Base-by-base conservation (phyloP, 2,888 invertebrate genomes). In the Drosophila acutilabella region DNA sequence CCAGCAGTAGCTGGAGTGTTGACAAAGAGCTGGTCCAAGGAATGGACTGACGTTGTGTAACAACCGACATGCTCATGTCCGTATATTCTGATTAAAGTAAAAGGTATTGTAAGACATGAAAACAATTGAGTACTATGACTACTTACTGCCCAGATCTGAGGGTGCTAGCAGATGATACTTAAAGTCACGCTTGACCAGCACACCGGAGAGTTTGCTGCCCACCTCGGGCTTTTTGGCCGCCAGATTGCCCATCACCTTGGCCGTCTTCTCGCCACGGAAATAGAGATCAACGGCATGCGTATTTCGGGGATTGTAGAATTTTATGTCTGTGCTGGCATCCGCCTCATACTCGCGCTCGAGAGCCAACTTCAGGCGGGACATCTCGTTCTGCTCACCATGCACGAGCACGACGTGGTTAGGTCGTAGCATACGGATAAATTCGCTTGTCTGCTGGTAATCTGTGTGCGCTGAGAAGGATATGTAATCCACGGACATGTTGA, bases 391-490 rank as follows among this genome's bases (percentile, higher is more conserved):
- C 91, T 99, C 99, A 0, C 99, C 99, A 92, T 99, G 99, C 0
- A 99, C 99, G 50, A 92, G 75, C 56, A 97, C 98, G 77, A 99
- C 97, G 92, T 99, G 99, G 0, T 98, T 97, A 6, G 99, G 99
- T 90, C 97, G 97, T 47, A 99, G 93, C 53, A 96, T 95, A 53
- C 98, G 94, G 76, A 99, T 97, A 90, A 99, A 99, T 93, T 99
- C 98, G 50, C 98, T 98, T 0, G 99, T 99, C 77, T 92, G 92
- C 48, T 92, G 91, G 56, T 92, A 92, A 56, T 92, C 92, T 6
- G 99, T 99, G 92, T 99, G 99, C 0, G 99, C 99, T 0, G 99
- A 99, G 93, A 99, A 99, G 0, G 99, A 99, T 88, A 99, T 99
- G 92, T 99, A 99, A 93, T 99, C 98, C 0, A 99, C 99, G 0